Percentiles rank a stretch among this genome's conserved stretches.
Conservation (phyloP, 1,140 invertebrate species). For the Aphis craccivora region DNA sequence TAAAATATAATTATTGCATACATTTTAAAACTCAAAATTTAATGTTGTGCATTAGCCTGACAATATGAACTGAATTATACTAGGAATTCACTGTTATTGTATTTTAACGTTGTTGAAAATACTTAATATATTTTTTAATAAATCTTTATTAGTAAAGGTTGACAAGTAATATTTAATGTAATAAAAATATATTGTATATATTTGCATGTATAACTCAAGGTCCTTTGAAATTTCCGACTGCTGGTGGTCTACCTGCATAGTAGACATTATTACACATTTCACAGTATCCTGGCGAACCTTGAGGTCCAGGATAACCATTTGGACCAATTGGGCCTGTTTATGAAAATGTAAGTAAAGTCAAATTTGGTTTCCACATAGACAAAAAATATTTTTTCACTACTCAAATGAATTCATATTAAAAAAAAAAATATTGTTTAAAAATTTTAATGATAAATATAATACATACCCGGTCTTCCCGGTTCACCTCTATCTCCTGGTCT, state of each 20-base stretch:
- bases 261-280: conserved; percentile 68
- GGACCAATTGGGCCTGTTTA: conserved; percentile 65
- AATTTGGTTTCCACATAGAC: background rate
- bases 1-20: background rate
- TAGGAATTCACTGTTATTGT: background rate
- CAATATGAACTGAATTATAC: background rate
- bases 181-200: background rate
- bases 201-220: conserved; percentile 60
- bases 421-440: background rate
- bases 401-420: background rate
- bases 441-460: background rate
- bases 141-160: background rate
- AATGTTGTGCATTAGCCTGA: background rate
- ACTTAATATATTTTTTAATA: background rate
- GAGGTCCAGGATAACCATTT: conserved; percentile 67
- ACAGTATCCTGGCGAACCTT: conserved; percentile 71
- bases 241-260: conserved; percentile 61
- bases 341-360: background rate
- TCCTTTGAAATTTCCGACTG: conserved; percentile 66
- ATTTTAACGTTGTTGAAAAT: background rate
- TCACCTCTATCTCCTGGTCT: conserved; percentile 72
- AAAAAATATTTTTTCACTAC: background rate
- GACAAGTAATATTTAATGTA: background rate
- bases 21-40: background rate
- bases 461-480: conserved; percentile 70